These are phyloP conservation scores for Tetraodon nigroviridis DNA, from an alignment of 2,113 vertebrate genomes.

Conservation along the genomic window DNA sequence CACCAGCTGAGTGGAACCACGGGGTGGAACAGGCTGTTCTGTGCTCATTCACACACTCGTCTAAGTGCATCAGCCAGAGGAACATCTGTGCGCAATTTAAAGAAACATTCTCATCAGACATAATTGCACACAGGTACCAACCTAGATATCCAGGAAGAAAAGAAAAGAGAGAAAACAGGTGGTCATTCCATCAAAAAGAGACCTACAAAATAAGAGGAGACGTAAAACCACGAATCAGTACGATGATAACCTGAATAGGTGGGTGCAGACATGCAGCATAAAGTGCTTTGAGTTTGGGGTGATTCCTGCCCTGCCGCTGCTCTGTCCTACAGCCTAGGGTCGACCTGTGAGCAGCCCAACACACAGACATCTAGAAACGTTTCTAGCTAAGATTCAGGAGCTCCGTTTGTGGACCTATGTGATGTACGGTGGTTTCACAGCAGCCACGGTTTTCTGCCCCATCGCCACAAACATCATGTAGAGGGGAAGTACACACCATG, in stretches of 20 bases:
- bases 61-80: slow-evolving; percentile 19
- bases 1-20: slow-evolving; percentile 14
- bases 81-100: not conserved
- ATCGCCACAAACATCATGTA: slow-evolving; percentile 27
- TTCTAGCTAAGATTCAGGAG: too few relatives aligned
- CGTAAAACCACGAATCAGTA: not conserved
- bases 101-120: slow-evolving; percentile 6
- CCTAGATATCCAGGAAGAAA: not conserved
- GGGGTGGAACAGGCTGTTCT: slow-evolving; percentile 15
- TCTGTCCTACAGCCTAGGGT: too few relatives aligned
- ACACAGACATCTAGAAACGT: too few relatives aligned
- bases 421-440: not conserved
- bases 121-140: not conserved
- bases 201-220: too few relatives aligned
- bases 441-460: slow-evolving; percentile 1
- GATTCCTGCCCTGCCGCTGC: too few relatives aligned
- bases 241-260: too few relatives aligned
- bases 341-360: too few relatives aligned
- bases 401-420: too few relatives aligned
- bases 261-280: too few relatives aligned
- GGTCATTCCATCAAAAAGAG: too few relatives aligned
- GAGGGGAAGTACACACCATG: slow-evolving; percentile 48
- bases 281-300: too few relatives aligned
- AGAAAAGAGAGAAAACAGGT: too few relatives aligned
- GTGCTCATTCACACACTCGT: slow-evolving; percentile 8